Base-by-base conservation (phyloP, 1,140 invertebrate genomes). In the Drusus annulatus region DNA sequence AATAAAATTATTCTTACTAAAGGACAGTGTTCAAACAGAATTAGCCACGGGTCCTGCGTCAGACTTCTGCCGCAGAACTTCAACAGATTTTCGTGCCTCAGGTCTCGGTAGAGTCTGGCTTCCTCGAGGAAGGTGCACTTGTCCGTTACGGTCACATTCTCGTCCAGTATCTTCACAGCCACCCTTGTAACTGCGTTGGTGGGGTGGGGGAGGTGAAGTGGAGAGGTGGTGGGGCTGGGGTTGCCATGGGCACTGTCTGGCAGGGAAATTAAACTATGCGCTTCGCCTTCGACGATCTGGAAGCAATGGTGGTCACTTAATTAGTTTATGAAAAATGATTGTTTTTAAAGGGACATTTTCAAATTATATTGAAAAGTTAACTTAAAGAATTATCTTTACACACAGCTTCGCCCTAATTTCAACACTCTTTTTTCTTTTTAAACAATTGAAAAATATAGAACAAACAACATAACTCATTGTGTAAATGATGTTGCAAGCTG, bases 111-210 rank as follows among this genome's bases (percentile, higher is more conserved):
- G 10, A 92, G 87, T 52, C 87, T 86, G 1, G 91, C 91, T 84
- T 95, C 94, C 81, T 94, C 91, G 13, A 95, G 86, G 84, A 95
- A 95, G 54, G 91, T 89, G 76, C 91, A 90, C 85, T 94, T 93
- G 83, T 95, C 93, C 25, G 90, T 87, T 13, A 91, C 86, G 23
- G 88, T 90, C 1, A 93, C 93, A 86, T 94, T 94, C 85, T 93
- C 93, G 76, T 92, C 91, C 5, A 95, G 88, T 45, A 94, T 92
- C 86, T 94, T 93, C 1, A 94, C 93, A 13, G 94, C 91, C 19
- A 92, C 90, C 60, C 75, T 69, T 6, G 76, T 68, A 13, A 82
- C 52, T 21, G 69, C 23, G 23, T 13, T 28, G 19, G 79, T n/a
- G 17, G 51, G 54, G 0, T 17, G 16, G 13, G 13, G 16, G n/a